Evolutionary conservation across 1,140 invertebrate genomes (phyloP).

Genomic region (Triops cancriformis): DNA sequence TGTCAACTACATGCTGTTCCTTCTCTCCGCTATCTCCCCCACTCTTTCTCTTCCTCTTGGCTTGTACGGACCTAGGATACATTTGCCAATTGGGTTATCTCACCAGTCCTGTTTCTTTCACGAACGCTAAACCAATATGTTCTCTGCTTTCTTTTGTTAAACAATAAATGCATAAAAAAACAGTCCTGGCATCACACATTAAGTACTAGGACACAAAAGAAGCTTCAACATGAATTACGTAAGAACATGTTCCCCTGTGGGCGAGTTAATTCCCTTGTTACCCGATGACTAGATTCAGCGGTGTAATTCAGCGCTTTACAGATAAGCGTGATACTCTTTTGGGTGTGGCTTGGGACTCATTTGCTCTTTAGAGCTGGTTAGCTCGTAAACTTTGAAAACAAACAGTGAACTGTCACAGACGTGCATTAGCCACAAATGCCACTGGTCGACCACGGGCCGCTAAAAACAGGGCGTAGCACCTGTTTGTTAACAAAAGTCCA

Average conservation of each 20-base stretch:
- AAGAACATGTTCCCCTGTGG: too few relatives aligned
- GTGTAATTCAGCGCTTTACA: background rate
- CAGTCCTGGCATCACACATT: too few relatives aligned
- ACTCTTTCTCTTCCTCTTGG: background rate
- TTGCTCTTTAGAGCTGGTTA: background rate
- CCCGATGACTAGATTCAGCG: background rate
- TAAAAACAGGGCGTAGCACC: background rate
- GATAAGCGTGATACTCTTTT: background rate
- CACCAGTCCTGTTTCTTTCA: background rate
- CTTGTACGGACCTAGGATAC: background rate
- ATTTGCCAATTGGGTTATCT: slow-evolving; percentile 5
- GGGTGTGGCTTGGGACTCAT: background rate
- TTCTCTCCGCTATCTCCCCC: background rate
- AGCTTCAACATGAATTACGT: too few relatives aligned
- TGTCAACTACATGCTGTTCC: background rate
- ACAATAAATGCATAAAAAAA: too few relatives aligned
- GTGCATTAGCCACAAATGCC: too few relatives aligned
- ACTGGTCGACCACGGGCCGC: background rate
- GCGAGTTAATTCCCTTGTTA: background rate
- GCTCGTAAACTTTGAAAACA: too few relatives aligned
- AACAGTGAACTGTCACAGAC: too few relatives aligned
- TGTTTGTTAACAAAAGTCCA: background rate
- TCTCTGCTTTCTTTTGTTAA: background rate
- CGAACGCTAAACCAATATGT: background rate
- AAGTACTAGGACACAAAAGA: too few relatives aligned